These are phyloP conservation scores for Kryptolebias marmoratus DNA, from an alignment of 2,113 vertebrate genomes.

Conservation along the genomic window DNA sequence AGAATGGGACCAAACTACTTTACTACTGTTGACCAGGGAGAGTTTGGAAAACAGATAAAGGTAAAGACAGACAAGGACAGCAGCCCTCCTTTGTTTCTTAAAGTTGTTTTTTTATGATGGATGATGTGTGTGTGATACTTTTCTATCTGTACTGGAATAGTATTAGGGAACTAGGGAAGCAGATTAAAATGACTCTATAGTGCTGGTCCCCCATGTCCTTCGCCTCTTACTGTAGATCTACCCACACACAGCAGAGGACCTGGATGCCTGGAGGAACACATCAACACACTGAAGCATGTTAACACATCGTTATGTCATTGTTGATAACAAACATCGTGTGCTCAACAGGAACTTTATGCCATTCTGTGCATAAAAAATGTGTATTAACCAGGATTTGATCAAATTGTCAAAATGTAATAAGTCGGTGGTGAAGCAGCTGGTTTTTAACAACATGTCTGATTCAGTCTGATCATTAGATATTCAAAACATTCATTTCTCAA, in stretches of 20 bases:
- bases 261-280: conserved; percentile 74
- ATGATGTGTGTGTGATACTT: conserved; percentile 38
- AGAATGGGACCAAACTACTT: conserved; percentile 59
- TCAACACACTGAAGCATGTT: conserved; percentile 69
- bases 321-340: conserved; percentile 41
- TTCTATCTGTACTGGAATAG: conserved; percentile 37
- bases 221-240: conserved; percentile 72
- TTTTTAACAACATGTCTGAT: background rate
- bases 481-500: conserved; percentile 59
- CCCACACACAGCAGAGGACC: conserved; percentile 73
- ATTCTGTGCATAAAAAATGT: conserved; percentile 9
- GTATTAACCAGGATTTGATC: conserved; percentile 23
- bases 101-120: conserved; percentile 23
- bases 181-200: conserved; percentile 64
- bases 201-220: conserved; percentile 61
- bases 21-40: conserved; percentile 62
- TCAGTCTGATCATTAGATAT: conserved; percentile 32
- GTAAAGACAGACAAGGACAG: conserved; percentile 63
- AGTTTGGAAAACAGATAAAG: conserved; percentile 65
- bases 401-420: conserved; percentile 15
- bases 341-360: conserved; percentile 25
- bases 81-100: conserved; percentile 66
- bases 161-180: conserved; percentile 47
- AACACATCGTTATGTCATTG: conserved; percentile 53
- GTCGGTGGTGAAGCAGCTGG: conserved; percentile 1